phyloP scores from a whole-genome alignment of 2,888 invertebrate species.

The Napeogenes sylphis region DNA sequence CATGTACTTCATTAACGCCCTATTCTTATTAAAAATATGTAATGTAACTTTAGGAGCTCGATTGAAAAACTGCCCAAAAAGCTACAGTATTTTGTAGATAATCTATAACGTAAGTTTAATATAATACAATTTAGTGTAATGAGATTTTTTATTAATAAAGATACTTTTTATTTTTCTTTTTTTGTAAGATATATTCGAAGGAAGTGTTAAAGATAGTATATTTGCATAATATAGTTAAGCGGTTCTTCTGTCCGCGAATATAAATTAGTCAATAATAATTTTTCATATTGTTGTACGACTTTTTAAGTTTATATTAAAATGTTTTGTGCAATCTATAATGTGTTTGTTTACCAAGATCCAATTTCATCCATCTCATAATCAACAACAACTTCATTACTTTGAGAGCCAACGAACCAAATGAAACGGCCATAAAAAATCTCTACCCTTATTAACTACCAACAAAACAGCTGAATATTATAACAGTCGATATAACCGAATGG shows the following conservation, averaged over 20 bases:
- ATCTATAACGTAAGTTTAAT: conserved; percentile 76
- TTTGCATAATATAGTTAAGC: conserved; percentile 82
- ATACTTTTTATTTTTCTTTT: conserved; percentile 75
- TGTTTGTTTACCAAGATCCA: conserved; percentile 14
- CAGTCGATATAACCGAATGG: no score
- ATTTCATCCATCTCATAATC: no score
- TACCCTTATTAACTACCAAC: no score
- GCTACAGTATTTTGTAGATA: conserved; percentile 78
- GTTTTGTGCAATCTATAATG: conserved; percentile 84
- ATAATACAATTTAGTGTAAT: conserved; percentile 73
- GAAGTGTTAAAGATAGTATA: conserved; percentile 80
- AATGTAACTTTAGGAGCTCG: conserved; percentile 57
- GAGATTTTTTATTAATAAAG: conserved; percentile 76
- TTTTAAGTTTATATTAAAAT: conserved; percentile 93
- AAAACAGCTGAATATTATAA: no score
- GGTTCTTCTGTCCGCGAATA: conserved; percentile 83
- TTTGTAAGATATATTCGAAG: conserved; percentile 78
- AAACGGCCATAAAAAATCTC: no score
- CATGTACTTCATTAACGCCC: conserved; percentile 66
- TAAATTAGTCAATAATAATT: conserved; percentile 87
- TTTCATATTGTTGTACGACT: conserved; percentile 91
- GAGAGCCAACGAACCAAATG: no score
- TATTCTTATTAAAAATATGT: conserved; percentile 66
- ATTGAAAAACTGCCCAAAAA: conserved; percentile 71
- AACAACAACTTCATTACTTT: no score